Base-by-base conservation (phyloP, 2,113 vertebrate genomes). In the Vulpes vulpes region DNA sequence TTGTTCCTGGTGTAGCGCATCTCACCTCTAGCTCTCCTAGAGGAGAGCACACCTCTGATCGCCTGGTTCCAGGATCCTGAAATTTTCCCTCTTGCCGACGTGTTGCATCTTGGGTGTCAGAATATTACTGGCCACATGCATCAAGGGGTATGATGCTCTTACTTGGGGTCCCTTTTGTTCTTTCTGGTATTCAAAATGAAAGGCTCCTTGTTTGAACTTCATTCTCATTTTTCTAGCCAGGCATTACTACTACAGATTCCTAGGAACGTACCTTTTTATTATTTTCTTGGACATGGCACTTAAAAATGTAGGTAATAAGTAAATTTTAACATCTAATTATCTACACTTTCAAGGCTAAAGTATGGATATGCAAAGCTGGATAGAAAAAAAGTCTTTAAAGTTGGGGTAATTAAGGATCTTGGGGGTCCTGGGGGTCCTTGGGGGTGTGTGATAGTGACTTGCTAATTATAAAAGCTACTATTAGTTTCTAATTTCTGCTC, bases 401-500 rank as follows among this genome's bases (percentile, higher is more conserved):
- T 85, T 59, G 23, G 57, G 23, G 16, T 65, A 59, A 76, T 81
- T 73, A 83, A 78, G 43, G 23, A n/a, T 71, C 15, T 69, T 55
- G 14, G 30, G 30, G 11, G 1, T 30, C 7, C 32, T 32, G 43
- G 30, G 20, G 3, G 67, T 76, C 32, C 12, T 38, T 57, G 23
- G 91, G n/a, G 83, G 8, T 25, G 16, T 35, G 22, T 55, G 20
- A 23, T 27, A 94, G 57, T 74, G 62, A 74, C 30, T 35, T 69
- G 6, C 11, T 57, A 32, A 60, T 35, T 76, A 10, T 71, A 35
- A 92, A 88, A 85, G 16, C 9, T 51, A 15, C 65, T 74, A 17
- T 25, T 71, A 30, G 16, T 64, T 89, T 86, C 65, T 89, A 27
- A 71, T 92, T 91, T 84, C 59, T 89, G 49, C 35, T 84, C 65